Evolutionary conservation across 2,113 vertebrate species (phyloP).

Genomic region (Quiscalus mexicanus): DNA sequence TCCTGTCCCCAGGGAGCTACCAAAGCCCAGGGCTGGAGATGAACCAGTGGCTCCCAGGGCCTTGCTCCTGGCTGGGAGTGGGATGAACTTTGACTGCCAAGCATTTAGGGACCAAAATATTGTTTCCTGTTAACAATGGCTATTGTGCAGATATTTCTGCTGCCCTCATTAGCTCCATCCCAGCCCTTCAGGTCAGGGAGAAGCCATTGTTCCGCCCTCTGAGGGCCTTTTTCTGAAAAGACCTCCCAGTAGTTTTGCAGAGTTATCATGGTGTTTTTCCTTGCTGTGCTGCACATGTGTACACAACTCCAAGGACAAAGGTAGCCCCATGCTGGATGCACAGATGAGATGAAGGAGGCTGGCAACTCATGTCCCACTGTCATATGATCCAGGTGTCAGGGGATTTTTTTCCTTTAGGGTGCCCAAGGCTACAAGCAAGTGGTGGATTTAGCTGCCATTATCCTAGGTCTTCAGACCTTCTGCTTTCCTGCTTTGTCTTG

Average conservation of each 20-base stretch:
- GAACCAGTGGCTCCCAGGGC: neutral
- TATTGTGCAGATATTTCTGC: neutral
- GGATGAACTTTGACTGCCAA: neutral
- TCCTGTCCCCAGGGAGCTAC: neutral
- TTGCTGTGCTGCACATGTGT: neutral
- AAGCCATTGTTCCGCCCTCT: neutral
- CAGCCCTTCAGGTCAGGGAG: neutral
- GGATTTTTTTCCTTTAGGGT: neutral
- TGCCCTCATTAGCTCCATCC: neutral
- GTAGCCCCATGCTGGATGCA: neutral
- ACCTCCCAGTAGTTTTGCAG: neutral
- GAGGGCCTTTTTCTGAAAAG: neutral
- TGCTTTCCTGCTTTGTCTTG: neutral
- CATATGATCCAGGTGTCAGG: neutral
- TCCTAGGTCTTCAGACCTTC: neutral
- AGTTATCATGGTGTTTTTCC: neutral
- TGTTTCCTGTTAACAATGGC: neutral
- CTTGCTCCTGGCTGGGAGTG: neutral
- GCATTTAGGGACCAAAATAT: neutral
- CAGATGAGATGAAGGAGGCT: neutral
- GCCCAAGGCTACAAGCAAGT: neutral
- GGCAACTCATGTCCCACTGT: neutral
- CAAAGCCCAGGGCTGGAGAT: neutral
- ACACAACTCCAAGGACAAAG: accelerated
- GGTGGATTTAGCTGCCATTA: neutral